These are phyloP conservation scores for Gallinago undulata DNA, from an alignment of 2,113 vertebrate genomes.

Conservation along the genomic window DNA sequence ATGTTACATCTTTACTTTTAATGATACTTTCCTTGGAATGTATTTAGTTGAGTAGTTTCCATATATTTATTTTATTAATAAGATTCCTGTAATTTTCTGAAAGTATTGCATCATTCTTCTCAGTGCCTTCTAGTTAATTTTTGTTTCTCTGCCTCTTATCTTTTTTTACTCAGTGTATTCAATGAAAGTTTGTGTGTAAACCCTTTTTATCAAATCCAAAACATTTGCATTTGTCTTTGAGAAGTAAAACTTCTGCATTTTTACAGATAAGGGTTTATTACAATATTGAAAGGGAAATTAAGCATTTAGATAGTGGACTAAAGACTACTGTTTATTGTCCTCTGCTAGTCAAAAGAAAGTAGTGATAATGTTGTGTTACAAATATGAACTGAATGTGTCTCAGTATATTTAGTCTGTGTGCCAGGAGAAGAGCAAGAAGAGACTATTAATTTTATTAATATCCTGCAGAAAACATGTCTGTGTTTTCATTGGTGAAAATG, in stretches of 20 bases:
- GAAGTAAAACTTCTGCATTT: conserved; percentile 10
- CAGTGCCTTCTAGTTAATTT: background rate
- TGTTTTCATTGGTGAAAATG: background rate
- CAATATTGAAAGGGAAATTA: background rate
- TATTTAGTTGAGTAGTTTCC: background rate
- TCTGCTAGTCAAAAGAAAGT: background rate
- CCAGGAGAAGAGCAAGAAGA: background rate
- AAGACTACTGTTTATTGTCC: background rate
- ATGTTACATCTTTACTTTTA: background rate
- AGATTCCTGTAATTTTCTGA: background rate
- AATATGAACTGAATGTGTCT: background rate
- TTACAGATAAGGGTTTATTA: background rate
- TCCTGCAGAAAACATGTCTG: background rate
- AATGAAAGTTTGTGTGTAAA: background rate
- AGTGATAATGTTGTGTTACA: background rate
- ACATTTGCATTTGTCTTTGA: background rate
- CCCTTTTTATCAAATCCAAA: background rate
- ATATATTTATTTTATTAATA: background rate
- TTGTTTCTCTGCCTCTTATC: background rate
- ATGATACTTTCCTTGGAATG: background rate
- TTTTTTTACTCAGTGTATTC: background rate
- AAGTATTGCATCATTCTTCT: background rate
- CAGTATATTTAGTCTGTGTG: background rate
- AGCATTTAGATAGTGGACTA: background rate
- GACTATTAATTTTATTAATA: background rate